These are phyloP conservation scores for Meloidogyne chitwoodi DNA, from an alignment of 1,140 invertebrate genomes.

Conservation along the genomic window DNA sequence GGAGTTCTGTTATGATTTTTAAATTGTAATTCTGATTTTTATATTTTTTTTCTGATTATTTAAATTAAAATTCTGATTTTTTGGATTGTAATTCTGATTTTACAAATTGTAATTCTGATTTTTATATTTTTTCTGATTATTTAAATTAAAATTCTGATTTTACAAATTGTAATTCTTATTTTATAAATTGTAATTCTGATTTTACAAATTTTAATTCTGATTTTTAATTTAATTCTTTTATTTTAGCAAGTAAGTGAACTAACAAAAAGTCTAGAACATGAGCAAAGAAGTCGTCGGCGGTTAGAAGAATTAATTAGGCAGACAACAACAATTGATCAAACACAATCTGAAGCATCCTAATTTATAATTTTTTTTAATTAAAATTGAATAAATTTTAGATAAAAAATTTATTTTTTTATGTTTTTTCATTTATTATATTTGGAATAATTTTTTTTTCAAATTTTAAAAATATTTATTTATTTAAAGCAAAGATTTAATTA, in stretches of 20 bases:
- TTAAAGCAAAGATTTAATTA: too few relatives aligned
- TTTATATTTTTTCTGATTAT: not conserved
- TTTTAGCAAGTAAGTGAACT: constrained; percentile 39
- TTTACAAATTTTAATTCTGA: not conserved
- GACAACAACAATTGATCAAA: not conserved
- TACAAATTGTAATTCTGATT: not conserved
- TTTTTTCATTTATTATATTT: too few relatives aligned
- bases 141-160: too few relatives aligned
- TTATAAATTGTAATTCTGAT: not conserved
- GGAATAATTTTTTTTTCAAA: too few relatives aligned
- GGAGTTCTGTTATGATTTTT: too few relatives aligned
- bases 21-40: too few relatives aligned
- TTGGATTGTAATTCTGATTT: too few relatives aligned
- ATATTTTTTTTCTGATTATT: too few relatives aligned
- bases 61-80: too few relatives aligned
- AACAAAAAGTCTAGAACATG: constrained; percentile 41
- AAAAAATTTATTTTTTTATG: too few relatives aligned
- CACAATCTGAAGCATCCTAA: not conserved
- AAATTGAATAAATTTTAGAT: not conserved
- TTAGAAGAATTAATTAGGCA: constrained; percentile 39
- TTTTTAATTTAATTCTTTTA: not conserved
- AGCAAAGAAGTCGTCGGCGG: constrained; percentile 43
- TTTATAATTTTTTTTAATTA: not conserved
- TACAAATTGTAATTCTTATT: constrained; percentile 1
- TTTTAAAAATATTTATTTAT: too few relatives aligned